A percentile compares a stretch with the other conserved stretches of the same genome.
phyloP scores from a whole-genome alignment of 2,113 vertebrate genomes.

The Odocoileus hemionus region DNA sequence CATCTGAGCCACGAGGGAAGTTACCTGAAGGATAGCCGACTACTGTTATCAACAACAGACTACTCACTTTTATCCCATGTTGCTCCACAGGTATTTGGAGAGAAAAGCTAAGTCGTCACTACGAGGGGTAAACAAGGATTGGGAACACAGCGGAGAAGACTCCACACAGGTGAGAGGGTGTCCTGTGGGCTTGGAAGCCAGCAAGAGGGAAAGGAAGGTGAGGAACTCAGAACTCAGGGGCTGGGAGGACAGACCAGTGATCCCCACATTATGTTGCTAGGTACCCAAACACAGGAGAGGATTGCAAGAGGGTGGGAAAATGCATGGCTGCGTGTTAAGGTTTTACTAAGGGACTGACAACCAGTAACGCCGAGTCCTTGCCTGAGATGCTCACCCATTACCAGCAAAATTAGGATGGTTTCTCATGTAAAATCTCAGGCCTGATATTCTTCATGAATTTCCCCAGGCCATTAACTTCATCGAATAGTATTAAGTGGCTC shows the following conservation, averaged over 20 bases:
- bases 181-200: not conserved
- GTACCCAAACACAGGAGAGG: too few species aligned
- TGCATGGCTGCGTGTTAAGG: rapidly evolving
- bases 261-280: rapidly evolving
- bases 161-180: rapidly evolving
- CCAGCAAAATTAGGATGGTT: not conserved
- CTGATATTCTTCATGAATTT: not conserved
- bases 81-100: not conserved
- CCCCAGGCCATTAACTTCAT: not conserved
- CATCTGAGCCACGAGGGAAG: not conserved
- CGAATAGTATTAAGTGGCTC: not conserved
- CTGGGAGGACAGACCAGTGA: too few species aligned
- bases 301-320: rapidly evolving
- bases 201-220: rapidly evolving
- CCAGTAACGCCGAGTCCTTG: not conserved
- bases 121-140: rapidly evolving
- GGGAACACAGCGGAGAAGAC: not conserved
- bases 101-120: not conserved
- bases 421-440: not conserved
- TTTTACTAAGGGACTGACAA: not conserved
- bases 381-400: not conserved
- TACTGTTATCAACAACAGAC: not conserved
- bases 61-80: not conserved
- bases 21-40: not conserved
- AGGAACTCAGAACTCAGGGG: too few species aligned